These are phyloP conservation scores for Dendroctonus ponderosae DNA, from an alignment of 1,140 invertebrate genomes.

Conservation along the genomic window DNA sequence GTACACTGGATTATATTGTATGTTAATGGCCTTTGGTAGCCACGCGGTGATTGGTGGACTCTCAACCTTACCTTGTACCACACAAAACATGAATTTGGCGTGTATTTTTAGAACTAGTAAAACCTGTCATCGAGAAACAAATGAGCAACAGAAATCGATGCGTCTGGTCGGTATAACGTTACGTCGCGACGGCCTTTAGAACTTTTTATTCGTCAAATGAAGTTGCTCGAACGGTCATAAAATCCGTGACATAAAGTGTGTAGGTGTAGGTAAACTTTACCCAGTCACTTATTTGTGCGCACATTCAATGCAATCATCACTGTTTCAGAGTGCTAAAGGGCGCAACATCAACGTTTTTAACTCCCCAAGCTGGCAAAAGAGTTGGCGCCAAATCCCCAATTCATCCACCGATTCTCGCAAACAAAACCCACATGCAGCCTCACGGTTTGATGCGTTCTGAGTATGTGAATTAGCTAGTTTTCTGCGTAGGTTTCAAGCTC, in stretches of 20 bases:
- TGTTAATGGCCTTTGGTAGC: neutral
- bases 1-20: neutral
- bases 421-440: neutral
- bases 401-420: neutral
- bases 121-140: slow-evolving; percentile 8
- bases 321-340: neutral
- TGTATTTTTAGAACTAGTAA: neutral
- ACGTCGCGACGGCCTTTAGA: slow-evolving; percentile 7
- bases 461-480: neutral
- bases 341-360: neutral
- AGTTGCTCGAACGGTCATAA: neutral
- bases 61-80: neutral
- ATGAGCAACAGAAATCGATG: slow-evolving; percentile 23
- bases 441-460: neutral
- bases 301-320: neutral
- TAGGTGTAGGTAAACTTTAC: neutral
- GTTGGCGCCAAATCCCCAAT: too few species aligned
- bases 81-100: neutral
- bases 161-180: slow-evolving; percentile 13
- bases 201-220: slow-evolving; percentile 1
- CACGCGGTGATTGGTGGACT: neutral
- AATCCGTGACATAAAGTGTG: neutral
- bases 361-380: too few species aligned
- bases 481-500: neutral
- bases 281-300: neutral